Percentiles rank a stretch among this genome's conserved stretches.
Evolutionary conservation across 2,113 vertebrate genomes (phyloP).

Genomic region (Sebastes schlegelii): DNA sequence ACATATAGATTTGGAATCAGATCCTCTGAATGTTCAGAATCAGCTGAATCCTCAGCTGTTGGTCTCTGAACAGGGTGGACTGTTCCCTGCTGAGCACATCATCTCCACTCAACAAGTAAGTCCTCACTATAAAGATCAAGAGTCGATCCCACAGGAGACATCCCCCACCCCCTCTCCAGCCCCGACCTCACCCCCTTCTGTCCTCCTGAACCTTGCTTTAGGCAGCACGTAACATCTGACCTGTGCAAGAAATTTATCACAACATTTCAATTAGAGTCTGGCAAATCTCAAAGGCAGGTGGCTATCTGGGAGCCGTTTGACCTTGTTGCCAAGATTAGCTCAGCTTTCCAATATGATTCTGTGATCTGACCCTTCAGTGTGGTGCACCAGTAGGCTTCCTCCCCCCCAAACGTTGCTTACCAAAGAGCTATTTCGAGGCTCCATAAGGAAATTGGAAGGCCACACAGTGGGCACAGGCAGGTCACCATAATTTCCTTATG

Average conservation of each 20-base stretch:
- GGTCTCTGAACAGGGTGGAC: background rate
- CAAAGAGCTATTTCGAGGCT: conserved; percentile 18
- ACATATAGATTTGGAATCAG: background rate
- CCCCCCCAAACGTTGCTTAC: background rate
- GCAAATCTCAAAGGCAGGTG: conserved; percentile 73
- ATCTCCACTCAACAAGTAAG: conserved; percentile 84
- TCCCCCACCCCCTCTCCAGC: background rate
- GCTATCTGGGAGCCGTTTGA: conserved; percentile 70
- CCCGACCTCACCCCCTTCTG: background rate
- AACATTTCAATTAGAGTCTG: conserved; percentile 91
- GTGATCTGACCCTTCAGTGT: conserved; percentile 9
- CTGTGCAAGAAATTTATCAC: conserved; percentile 88
- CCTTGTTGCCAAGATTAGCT: conserved; percentile 76
- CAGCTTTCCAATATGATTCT: conserved; percentile 46
- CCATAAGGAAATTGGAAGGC: conserved; percentile 29
- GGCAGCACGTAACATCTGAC: conserved; percentile 87
- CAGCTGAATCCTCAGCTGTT: background rate
- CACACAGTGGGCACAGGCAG: background rate
- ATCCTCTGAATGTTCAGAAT: background rate
- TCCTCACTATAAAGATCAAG: conserved; percentile 87
- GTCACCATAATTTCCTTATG: background rate
- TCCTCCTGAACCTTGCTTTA: conserved; percentile 83
- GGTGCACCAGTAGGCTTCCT: background rate
- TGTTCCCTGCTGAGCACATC: conserved; percentile 63
- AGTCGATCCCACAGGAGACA: conserved; percentile 80